phyloP scores from a whole-genome alignment of 2,113 vertebrate genomes.

The Cairina moschata region DNA sequence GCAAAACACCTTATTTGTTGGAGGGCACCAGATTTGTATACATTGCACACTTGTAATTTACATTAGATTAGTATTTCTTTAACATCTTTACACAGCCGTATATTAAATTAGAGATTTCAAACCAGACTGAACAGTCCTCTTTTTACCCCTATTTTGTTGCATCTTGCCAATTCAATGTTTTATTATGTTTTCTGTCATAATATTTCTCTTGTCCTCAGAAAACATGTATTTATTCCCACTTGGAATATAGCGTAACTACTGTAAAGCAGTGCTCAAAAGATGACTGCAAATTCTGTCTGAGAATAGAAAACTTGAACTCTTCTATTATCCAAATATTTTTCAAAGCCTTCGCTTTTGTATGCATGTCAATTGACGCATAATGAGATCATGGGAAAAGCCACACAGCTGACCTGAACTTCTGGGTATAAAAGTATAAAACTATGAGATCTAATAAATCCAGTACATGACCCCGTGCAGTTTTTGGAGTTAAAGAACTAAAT shows the following conservation, averaged over 20 bases:
- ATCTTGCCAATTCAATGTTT: constrained; percentile 72
- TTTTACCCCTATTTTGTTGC: constrained; percentile 68
- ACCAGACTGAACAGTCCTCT: constrained; percentile 68
- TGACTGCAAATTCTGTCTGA: constrained; percentile 49
- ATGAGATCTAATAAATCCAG: constrained; percentile 54
- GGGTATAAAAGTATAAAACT: constrained; percentile 55
- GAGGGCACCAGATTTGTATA: background rate
- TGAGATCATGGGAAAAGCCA: constrained; percentile 70
- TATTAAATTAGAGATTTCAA: constrained; percentile 71
- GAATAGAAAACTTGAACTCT: constrained; percentile 73
- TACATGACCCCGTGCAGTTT: constrained; percentile 10
- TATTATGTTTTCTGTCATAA: constrained; percentile 78
- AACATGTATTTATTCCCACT: constrained; percentile 74
- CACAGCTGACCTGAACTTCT: constrained; percentile 55
- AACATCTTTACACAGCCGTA: background rate
- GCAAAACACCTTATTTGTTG: constrained; percentile 29
- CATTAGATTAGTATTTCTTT: constrained; percentile 30
- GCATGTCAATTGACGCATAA: constrained; percentile 46
- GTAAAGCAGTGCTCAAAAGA: constrained; percentile 72
- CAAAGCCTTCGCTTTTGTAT: constrained; percentile 45
- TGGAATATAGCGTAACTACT: constrained; percentile 67
- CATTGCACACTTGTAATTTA: constrained; percentile 35
- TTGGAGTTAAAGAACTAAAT: constrained; percentile 47
- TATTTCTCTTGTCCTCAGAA: constrained; percentile 76
- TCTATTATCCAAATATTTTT: constrained; percentile 74